phyloP scores from a whole-genome alignment of 2,888 invertebrate species.

The Liposcelis brunnea region DNA sequence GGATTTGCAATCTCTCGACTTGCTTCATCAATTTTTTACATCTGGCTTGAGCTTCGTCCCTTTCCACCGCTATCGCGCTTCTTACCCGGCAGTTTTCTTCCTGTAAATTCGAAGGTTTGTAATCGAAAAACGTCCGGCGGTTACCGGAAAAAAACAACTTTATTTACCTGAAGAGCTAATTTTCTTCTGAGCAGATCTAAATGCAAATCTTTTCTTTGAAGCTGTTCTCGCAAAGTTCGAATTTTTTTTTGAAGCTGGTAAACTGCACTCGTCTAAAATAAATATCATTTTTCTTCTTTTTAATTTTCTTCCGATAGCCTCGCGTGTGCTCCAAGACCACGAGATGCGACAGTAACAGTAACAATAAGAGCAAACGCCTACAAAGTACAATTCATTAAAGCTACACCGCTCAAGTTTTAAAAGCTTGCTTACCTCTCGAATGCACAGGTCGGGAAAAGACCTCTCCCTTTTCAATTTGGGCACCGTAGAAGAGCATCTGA shows the following conservation, averaged over 20 bases:
- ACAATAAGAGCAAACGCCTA: too few species aligned
- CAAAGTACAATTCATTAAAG: too few species aligned
- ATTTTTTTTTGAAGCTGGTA: conserved; percentile 80
- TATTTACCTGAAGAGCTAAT: conserved; percentile 65
- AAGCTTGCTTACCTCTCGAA: conserved; percentile 2
- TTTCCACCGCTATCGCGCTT: conserved; percentile 35
- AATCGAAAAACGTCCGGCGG: too few species aligned
- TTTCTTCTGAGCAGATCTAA: conserved; percentile 77
- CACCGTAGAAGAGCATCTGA: not conserved
- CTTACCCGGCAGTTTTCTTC: conserved; percentile 53
- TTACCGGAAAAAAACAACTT: too few species aligned
- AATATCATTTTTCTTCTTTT: not conserved
- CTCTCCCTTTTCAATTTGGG: conserved; percentile 2
- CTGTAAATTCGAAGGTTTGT: conserved; percentile 30
- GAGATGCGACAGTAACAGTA: too few species aligned
- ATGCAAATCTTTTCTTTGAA: conserved; percentile 82
- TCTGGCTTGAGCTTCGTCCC: conserved; percentile 31
- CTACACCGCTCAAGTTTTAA: too few species aligned
- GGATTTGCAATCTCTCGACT: conserved; percentile 61
- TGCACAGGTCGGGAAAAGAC: conserved; percentile 5
- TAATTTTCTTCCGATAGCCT: not conserved
- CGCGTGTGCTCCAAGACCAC: too few species aligned
- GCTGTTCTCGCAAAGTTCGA: conserved; percentile 70
- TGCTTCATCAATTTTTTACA: conserved; percentile 64
- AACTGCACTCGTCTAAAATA: conserved; percentile 57